Conservation (phyloP, 2,888 invertebrate genomes). For the Pyralis farinalis region DNA sequence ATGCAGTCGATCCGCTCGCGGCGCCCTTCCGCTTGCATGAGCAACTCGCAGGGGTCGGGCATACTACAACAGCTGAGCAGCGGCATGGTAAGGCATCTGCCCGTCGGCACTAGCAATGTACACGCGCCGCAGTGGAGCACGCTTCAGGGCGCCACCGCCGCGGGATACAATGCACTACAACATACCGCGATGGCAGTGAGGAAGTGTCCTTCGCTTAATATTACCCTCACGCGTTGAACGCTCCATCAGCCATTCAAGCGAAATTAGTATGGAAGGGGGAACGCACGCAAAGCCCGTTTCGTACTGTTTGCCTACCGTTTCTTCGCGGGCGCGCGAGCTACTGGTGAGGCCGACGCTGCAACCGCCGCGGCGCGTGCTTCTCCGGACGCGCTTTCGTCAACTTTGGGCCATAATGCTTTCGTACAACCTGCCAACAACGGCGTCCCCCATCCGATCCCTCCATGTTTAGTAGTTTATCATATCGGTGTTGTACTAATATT, state of each 20-base stretch:
- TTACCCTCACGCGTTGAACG: slow-evolving; percentile 82
- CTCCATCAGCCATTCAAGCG: slow-evolving; percentile 10
- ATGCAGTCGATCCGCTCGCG: slow-evolving; percentile 85
- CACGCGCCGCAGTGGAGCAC: slow-evolving; percentile 66
- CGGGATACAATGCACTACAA: slow-evolving; percentile 77
- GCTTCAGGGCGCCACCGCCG: slow-evolving; percentile 72
- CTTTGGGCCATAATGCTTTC: slow-evolving; percentile 8
- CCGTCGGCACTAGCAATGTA: slow-evolving; percentile 82
- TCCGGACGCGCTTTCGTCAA: background rate
- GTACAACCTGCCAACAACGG: slow-evolving; percentile 20
- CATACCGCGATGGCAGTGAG: slow-evolving; percentile 82
- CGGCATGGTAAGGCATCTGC: slow-evolving; percentile 95
- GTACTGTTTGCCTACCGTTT: slow-evolving; percentile 9
- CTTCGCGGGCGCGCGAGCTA: slow-evolving; percentile 7
- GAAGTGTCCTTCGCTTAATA: slow-evolving; percentile 89
- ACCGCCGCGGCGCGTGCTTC: too few relatives aligned
- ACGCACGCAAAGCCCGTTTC: background rate
- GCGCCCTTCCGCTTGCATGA: slow-evolving; percentile 84
- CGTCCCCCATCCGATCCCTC: slow-evolving; percentile 48
- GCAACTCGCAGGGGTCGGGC: slow-evolving; percentile 87
- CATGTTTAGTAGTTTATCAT: slow-evolving; percentile 49
- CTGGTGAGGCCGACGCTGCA: background rate
- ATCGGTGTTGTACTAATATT: slow-evolving; percentile 52
- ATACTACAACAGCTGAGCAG: slow-evolving; percentile 94
- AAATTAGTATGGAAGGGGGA: background rate